Conservation (phyloP, 2,797 vertebrate genomes). For the Margarornis squamiger region DNA sequence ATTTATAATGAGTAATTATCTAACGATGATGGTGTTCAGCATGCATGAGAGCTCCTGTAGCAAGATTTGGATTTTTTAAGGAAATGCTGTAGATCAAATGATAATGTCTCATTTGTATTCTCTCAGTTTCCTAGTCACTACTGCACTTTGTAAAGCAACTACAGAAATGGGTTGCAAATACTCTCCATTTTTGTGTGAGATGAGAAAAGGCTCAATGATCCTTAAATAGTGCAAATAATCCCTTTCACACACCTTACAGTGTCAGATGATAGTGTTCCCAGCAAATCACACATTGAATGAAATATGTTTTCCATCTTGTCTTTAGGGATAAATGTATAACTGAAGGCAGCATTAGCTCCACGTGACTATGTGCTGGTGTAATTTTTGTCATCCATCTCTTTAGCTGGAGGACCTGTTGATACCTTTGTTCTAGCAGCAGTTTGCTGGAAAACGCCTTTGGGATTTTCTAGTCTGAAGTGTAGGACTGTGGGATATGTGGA, state of each 20-base stretch:
- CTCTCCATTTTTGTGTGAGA: not conserved
- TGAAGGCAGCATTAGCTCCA: not conserved
- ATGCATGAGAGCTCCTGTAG: conserved; percentile 39
- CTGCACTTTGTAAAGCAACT: not conserved
- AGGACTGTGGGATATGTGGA: too few relatives aligned
- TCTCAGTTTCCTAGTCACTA: not conserved
- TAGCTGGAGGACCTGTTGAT: not conserved
- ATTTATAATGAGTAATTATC: conserved; percentile 60
- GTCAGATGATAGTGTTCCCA: not conserved
- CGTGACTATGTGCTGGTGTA: too few relatives aligned
- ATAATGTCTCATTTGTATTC: conserved; percentile 62
- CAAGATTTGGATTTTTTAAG: conserved; percentile 51
- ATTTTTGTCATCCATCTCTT: not conserved
- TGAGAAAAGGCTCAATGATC: not conserved
- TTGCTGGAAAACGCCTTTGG: not conserved
- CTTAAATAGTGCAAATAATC: not conserved
- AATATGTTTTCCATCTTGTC: not conserved
- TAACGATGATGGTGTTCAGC: conserved; percentile 38
- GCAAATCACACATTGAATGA: not conserved
- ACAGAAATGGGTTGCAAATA: conserved; percentile 22
- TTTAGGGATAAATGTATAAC: not conserved
- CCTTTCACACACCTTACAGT: not conserved
- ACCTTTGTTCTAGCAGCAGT: not conserved
- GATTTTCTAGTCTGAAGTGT: not conserved
- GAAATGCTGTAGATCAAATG: conserved; percentile 47